Evolutionary conservation across 2,113 vertebrate species (phyloP).

Genomic region (Seriola aureovittata): DNA sequence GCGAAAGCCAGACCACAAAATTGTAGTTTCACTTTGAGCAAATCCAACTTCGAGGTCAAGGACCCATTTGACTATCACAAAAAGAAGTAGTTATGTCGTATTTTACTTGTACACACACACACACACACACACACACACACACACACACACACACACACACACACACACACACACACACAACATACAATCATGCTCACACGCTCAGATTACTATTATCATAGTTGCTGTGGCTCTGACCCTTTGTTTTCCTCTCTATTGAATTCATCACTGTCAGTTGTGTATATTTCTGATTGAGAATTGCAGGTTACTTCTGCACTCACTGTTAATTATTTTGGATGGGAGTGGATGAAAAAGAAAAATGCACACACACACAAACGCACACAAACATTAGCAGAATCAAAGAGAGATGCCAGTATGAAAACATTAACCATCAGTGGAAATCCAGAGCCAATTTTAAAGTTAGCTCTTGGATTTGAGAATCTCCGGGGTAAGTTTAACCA

Average conservation of each 20-base stretch:
- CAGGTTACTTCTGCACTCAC: slow-evolving; percentile 28
- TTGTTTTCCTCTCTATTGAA: neutral
- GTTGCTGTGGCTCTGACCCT: slow-evolving; percentile 18
- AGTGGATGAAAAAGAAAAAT: slow-evolving; percentile 40
- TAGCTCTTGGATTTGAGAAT: slow-evolving; percentile 77
- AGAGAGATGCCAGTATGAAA: slow-evolving; percentile 75
- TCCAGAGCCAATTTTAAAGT: slow-evolving; percentile 76
- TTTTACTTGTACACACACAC: neutral
- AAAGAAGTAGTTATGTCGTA: slow-evolving; percentile 15
- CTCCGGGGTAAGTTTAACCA: slow-evolving; percentile 77
- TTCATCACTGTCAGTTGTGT: slow-evolving; percentile 2
- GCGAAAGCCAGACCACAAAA: slow-evolving; percentile 2
- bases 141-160: slow-evolving; percentile 1
- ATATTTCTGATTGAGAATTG: slow-evolving; percentile 13
- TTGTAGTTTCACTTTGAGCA: slow-evolving; percentile 2
- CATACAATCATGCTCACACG: neutral
- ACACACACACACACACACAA: neutral
- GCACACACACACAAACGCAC: slow-evolving; percentile 47
- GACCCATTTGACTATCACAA: neutral
- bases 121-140: neutral
- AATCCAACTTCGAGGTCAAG: slow-evolving; percentile 30
- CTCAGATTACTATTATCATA: neutral
- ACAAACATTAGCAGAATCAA: slow-evolving; percentile 69
- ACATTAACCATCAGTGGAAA: slow-evolving; percentile 77
- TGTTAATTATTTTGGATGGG: slow-evolving; percentile 52